Evolutionary conservation across 2,888 invertebrate genomes (phyloP).

Genomic region (Tinea semifulvella): DNA sequence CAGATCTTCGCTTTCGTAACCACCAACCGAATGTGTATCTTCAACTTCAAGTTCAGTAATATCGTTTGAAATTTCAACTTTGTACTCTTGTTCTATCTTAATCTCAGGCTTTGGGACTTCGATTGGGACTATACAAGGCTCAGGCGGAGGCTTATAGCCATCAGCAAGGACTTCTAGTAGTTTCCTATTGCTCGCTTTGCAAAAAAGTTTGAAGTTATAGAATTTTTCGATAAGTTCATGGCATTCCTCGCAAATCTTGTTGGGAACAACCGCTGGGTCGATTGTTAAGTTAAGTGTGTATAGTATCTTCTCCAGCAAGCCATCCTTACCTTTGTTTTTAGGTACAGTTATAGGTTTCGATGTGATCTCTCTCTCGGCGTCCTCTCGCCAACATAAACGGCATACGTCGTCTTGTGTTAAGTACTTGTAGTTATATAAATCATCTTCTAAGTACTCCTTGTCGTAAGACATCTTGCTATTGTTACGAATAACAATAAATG

Average conservation of each 20-base stretch:
- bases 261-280: conserved; percentile 25
- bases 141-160: neutral
- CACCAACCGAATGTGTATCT: neutral
- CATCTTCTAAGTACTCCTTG: conserved; percentile 21
- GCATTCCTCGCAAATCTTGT: conserved; percentile 38
- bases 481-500: too few species aligned
- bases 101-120: too few species aligned
- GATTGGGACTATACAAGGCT: too few species aligned
- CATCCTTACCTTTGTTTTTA: conserved; percentile 19
- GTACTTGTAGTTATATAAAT: conserved; percentile 38
- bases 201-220: conserved; percentile 39
- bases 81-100: conserved; percentile 17
- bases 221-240: conserved; percentile 34
- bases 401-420: conserved; percentile 42
- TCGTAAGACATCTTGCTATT: conserved; percentile 9
- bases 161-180: conserved; percentile 29
- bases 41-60: neutral
- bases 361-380: conserved; percentile 22
- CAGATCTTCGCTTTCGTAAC: neutral
- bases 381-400: conserved; percentile 42
- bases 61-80: neutral
- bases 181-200: conserved; percentile 32
- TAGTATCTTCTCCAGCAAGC: conserved; percentile 32
- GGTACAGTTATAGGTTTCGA: neutral
- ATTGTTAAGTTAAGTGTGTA: conserved; percentile 40